Base-by-base conservation (phyloP, 2,888 invertebrate genomes). In the Sarcophaga caerulescens region DNA sequence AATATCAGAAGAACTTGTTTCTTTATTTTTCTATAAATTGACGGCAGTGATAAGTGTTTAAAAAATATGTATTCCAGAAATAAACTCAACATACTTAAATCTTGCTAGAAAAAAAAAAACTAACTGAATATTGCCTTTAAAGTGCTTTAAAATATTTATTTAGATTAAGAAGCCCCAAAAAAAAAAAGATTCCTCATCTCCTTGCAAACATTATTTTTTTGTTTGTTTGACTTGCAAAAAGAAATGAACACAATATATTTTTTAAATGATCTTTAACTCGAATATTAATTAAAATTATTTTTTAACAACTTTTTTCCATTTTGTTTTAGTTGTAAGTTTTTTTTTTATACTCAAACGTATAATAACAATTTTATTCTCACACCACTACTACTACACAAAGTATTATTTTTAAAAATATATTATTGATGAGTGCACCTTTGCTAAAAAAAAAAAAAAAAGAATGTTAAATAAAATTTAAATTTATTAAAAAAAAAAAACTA, bases 401-500 rank as follows among this genome's bases (percentile, higher is more conserved):
- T 87, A 87, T 87, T 87, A 87, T 87, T 84, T 85, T 35, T 35
- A 35, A 35, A 63, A 35, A 63, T 83, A 75, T 75, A 59, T 62
- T 44, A 73, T 52, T 69, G 25, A 52, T 63, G 70, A 77, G 80
- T 83, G 83, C 83, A 86, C 83, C 83, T 83, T 83, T 83, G 68
- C 68, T 80, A 25, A 76, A 75, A 79, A 68, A 76, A 81, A 77
- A 71, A 19, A 23, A 76, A 45, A 59, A 79, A 60, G 78, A 75
- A 81, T 60, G 75, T 70, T 35, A 52, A 75, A 63, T 21, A 85
- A 80, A 73, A 68, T 23, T 78, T 68, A 35, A 35, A 35, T 65
- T 23, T 60, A 59, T 70, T 65, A 45, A 71, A 82, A 73, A 82
- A 73, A 78, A 84, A 88, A 81, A 74, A 62, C 77, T 57, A 69